Evolutionary conservation across 2,797 vertebrate genomes (phyloP).

Genomic region (Simalia tracyae): DNA sequence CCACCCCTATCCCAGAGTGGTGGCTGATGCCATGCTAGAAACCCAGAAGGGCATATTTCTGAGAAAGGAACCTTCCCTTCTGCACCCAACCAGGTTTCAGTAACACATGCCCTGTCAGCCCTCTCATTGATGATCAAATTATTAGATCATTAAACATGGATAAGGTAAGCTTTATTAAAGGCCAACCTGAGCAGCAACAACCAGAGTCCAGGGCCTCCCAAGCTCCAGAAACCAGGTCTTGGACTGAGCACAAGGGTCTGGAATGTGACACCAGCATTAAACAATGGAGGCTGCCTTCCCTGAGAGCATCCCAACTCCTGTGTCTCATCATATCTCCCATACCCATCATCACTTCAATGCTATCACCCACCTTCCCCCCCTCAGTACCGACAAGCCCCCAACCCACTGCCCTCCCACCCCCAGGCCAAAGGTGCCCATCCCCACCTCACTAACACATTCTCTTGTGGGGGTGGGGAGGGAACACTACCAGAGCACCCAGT

Average conservation of each 20-base stretch:
- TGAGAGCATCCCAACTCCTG: not conserved
- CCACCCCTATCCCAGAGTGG: not conserved
- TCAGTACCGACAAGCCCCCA: not conserved
- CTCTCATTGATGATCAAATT: not conserved
- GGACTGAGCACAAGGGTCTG: not conserved
- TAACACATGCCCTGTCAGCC: not conserved
- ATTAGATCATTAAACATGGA: not conserved
- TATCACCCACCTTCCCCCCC: not conserved
- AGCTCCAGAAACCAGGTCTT: not conserved
- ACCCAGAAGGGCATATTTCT: not conserved
- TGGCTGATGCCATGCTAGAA: not conserved
- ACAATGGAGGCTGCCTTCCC: not conserved
- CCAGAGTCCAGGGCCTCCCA: not conserved
- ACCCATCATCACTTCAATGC: not conserved
- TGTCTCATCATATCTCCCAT: not conserved
- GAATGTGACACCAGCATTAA: not conserved
- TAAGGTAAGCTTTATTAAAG: not conserved
- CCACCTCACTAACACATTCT: not conserved
- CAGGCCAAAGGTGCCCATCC: not conserved
- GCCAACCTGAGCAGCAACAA: not conserved
- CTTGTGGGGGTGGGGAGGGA: not conserved
- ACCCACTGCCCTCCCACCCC: not conserved
- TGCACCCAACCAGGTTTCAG: not conserved
- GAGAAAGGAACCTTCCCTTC: not conserved
- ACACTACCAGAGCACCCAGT: not conserved